A percentile compares a stretch with the other conserved stretches of the same genome.
phyloP scores from a whole-genome alignment of 2,797 vertebrate genomes.

The Capromys pilorides region DNA sequence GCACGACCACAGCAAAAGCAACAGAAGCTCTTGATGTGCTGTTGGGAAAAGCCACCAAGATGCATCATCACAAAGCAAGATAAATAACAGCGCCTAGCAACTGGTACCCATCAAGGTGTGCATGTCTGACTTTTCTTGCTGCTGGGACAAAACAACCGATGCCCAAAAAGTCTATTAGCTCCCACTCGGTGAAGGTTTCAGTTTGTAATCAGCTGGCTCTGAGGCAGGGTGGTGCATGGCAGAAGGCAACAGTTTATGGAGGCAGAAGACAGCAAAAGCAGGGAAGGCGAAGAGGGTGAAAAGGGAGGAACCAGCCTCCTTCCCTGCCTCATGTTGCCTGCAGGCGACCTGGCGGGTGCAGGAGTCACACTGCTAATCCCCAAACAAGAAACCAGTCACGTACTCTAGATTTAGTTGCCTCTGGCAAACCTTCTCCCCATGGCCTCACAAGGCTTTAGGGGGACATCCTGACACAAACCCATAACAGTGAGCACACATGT shows the following conservation, averaged over 20 bases:
- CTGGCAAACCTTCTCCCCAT: neutral
- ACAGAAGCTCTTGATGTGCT: neutral
- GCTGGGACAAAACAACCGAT: neutral
- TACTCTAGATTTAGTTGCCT: neutral
- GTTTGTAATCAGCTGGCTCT: neutral
- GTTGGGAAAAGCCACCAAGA: conserved; percentile 3
- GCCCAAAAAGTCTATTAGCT: neutral
- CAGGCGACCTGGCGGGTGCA: neutral
- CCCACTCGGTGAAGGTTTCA: neutral
- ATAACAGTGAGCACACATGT: neutral
- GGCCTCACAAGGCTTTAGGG: neutral
- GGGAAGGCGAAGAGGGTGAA: neutral
- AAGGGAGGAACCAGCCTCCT: neutral
- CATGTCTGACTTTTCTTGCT: neutral
- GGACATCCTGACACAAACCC: neutral
- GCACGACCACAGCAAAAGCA: neutral
- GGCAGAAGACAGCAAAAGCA: neutral
- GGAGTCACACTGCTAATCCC: neutral
- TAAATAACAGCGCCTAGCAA: neutral
- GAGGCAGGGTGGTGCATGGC: neutral
- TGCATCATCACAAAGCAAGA: neutral
- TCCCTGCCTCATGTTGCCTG: neutral
- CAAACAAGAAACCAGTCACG: neutral
- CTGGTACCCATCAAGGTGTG: neutral
- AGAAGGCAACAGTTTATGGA: neutral